These are phyloP conservation scores for Thereva unica DNA, from an alignment of 2,888 invertebrate species.

Conservation along the genomic window DNA sequence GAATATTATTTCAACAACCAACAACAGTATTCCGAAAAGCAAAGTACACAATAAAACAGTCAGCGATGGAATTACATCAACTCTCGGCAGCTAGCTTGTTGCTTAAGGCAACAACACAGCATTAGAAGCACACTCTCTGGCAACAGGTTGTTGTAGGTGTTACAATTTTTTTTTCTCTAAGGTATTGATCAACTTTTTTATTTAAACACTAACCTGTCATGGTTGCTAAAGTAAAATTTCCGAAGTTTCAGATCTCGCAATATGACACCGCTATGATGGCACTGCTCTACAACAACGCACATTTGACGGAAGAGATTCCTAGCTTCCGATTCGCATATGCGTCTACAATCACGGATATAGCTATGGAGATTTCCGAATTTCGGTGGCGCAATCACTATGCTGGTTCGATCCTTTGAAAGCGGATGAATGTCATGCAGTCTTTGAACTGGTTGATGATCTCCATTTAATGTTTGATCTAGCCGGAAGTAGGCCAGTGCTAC, in stretches of 20 bases:
- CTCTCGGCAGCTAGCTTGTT: conserved; percentile 41
- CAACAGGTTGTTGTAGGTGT: too few species aligned
- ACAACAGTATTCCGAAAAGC: conserved; percentile 13
- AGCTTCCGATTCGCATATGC: conserved; percentile 85
- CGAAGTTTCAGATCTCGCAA: conserved; percentile 93
- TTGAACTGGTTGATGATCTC: conserved; percentile 50
- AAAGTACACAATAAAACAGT: conserved; percentile 16
- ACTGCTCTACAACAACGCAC: conserved; percentile 85
- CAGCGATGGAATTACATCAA: conserved; percentile 16
- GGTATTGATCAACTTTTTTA: neutral
- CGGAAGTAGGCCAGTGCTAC: conserved; percentile 81
- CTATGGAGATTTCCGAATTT: conserved; percentile 85
- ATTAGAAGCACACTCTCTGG: too few species aligned
- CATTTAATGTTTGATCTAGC: conserved; percentile 58
- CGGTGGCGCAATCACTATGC: conserved; percentile 75
- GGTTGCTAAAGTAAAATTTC: conserved; percentile 94
- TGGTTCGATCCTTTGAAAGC: conserved; percentile 72
- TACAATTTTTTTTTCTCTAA: too few species aligned
- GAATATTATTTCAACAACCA: conserved; percentile 41
- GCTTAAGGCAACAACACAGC: conserved; percentile 9
- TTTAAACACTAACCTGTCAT: conserved; percentile 70
- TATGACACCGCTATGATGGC: conserved; percentile 91
- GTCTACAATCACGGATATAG: conserved; percentile 83
- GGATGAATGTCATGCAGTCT: conserved; percentile 68
- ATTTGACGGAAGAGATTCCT: conserved; percentile 87